These are phyloP conservation scores for Echeneis naucrates DNA, from an alignment of 2,797 vertebrate species.

Conservation along the genomic window DNA sequence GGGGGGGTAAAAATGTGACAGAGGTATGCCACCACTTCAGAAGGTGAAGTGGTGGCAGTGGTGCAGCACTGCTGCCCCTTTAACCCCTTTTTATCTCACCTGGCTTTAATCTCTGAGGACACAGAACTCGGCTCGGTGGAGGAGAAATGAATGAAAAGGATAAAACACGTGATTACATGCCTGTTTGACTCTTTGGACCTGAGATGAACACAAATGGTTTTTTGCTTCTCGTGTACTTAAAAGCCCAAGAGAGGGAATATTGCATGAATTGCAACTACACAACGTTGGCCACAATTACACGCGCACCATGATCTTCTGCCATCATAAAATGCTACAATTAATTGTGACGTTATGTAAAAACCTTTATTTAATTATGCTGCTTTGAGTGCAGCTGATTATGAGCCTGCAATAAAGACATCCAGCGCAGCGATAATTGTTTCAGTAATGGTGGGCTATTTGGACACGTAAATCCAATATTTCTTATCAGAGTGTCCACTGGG, in stretches of 20 bases:
- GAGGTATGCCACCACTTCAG: slow-evolving; percentile 37
- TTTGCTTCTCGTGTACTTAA: background rate
- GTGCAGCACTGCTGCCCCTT: slow-evolving; percentile 21
- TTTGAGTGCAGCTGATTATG: slow-evolving; percentile 28
- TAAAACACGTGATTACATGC: slow-evolving; percentile 62
- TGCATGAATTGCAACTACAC: slow-evolving; percentile 5
- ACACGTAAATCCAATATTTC: slow-evolving; percentile 12
- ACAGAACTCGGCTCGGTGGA: slow-evolving; percentile 36
- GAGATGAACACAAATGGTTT: slow-evolving; percentile 49
- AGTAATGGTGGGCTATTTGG: slow-evolving; percentile 23
- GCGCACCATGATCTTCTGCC: background rate
- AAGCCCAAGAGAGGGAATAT: slow-evolving; percentile 18
- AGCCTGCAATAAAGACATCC: slow-evolving; percentile 26
- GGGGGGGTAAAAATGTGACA: slow-evolving; percentile 3
- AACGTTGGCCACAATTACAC: slow-evolving; percentile 12
- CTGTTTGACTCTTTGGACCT: slow-evolving; percentile 44
- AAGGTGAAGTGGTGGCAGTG: slow-evolving; percentile 34
- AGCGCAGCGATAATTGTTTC: slow-evolving; percentile 18
- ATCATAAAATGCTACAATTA: slow-evolving; percentile 27
- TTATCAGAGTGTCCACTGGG: slow-evolving; percentile 1
- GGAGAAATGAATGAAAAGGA: slow-evolving; percentile 56
- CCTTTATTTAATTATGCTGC: slow-evolving; percentile 38
- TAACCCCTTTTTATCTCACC: slow-evolving; percentile 60
- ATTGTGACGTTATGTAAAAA: slow-evolving; percentile 29
- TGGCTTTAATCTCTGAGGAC: slow-evolving; percentile 63